A percentile compares a stretch with the other conserved stretches of the same genome.
Evolutionary conservation across 1,140 invertebrate genomes (phyloP).

Genomic region (Trichoplusia ni): DNA sequence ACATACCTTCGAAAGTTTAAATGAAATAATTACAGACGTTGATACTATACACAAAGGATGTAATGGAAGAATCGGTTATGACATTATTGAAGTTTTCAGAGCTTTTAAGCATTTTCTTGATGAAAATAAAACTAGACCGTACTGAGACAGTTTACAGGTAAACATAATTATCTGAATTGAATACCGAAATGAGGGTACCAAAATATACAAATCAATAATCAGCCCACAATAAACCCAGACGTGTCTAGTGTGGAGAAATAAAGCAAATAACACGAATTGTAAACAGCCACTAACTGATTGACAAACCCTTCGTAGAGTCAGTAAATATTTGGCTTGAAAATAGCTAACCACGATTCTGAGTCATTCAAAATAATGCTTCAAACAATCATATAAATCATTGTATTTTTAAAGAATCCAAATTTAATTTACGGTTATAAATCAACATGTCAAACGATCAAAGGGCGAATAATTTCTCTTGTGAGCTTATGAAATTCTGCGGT

Average conservation of each 20-base stretch:
- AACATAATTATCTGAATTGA: not conserved
- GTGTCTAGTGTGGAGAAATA: not conserved
- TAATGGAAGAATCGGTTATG: not conserved
- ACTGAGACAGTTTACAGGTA: not conserved
- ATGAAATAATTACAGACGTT: too few relatives aligned
- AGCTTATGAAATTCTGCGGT: constrained; percentile 31
- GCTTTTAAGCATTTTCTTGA: not conserved
- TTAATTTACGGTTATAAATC: constrained; percentile 22
- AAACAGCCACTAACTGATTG: not conserved
- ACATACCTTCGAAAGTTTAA: constrained; percentile 1
- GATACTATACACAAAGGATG: too few relatives aligned
- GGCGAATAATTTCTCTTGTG: constrained; percentile 20
- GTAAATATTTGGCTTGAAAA: constrained; percentile 22
- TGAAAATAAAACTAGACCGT: not conserved
- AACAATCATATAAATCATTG: not conserved
- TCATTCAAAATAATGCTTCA: not conserved
- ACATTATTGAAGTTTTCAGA: not conserved
- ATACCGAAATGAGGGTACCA: not conserved
- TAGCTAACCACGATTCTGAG: not conserved
- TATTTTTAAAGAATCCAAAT: constrained; percentile 10
- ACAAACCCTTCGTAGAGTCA: not conserved
- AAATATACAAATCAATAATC: not conserved
- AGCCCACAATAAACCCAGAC: not conserved
- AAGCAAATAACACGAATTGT: not conserved
- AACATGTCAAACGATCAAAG: constrained; percentile 24